A percentile compares a stretch with the other conserved stretches of the same genome.
These are phyloP conservation scores for Eristalis arbustorum DNA, from an alignment of 2,888 invertebrate genomes.

Conservation along the genomic window DNA sequence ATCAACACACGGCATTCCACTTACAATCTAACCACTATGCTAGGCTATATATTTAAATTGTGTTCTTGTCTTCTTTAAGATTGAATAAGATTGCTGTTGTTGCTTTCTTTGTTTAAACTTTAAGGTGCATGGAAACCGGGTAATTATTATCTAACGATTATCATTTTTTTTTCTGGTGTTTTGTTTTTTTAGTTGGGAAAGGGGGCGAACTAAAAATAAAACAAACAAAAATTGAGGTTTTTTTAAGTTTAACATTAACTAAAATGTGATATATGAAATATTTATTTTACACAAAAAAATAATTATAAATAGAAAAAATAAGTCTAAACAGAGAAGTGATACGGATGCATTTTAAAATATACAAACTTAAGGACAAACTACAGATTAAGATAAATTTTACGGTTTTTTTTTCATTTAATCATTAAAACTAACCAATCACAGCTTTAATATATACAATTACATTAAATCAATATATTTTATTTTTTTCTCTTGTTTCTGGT, in stretches of 20 bases:
- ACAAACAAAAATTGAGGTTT: neutral
- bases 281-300: conserved; percentile 41
- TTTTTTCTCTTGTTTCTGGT: neutral
- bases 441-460: conserved; percentile 68
- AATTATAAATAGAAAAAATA: conserved; percentile 5
- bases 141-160: conserved; percentile 66
- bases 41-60: neutral
- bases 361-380: conserved; percentile 11
- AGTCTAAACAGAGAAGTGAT: conserved; percentile 5
- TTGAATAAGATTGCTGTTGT: conserved; percentile 21
- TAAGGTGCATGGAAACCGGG: conserved; percentile 63
- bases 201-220: neutral
- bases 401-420: neutral
- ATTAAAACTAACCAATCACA: conserved; percentile 66
- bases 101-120: conserved; percentile 4
- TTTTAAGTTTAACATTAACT: neutral
- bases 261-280: neutral
- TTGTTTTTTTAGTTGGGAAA: neutral
- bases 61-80: conserved; percentile 33
- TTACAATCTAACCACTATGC: conserved; percentile 8
- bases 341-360: conserved; percentile 1
- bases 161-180: conserved; percentile 52
- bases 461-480: conserved; percentile 4
- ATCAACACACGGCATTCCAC: conserved; percentile 32
- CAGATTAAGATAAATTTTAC: conserved; percentile 17